phyloP scores from a whole-genome alignment of 2,888 invertebrate genomes.

The Acleris literana region DNA sequence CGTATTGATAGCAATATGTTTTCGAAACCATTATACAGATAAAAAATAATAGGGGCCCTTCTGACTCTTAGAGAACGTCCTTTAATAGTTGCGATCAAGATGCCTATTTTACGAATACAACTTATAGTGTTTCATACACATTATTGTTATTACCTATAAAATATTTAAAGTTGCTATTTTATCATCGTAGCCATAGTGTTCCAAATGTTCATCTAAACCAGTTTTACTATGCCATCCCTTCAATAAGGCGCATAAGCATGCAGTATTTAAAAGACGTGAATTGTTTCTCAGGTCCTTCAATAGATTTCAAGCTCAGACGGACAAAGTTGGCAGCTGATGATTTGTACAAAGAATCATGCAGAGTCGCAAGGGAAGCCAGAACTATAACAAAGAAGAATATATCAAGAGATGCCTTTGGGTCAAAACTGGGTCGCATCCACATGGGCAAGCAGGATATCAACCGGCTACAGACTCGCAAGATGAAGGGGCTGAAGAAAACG shows the following conservation, averaged over 20 bases:
- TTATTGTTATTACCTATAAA: too few relatives aligned
- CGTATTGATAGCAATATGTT: too few relatives aligned
- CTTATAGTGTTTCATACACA: too few relatives aligned
- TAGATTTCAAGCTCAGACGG: slow-evolving; percentile 93
- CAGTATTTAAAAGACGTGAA: not conserved
- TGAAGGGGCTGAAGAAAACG: slow-evolving; percentile 93
- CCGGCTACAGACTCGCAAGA: slow-evolving; percentile 94
- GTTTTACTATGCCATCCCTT: not conserved
- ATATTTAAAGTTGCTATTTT: too few relatives aligned
- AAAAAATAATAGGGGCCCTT: too few relatives aligned
- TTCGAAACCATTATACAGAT: too few relatives aligned
- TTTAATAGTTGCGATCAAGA: too few relatives aligned
- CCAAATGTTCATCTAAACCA: too few relatives aligned
- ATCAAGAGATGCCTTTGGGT: slow-evolving; percentile 93
- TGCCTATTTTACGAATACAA: too few relatives aligned
- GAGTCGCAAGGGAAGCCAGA: slow-evolving; percentile 90
- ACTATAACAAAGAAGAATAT: slow-evolving; percentile 95
- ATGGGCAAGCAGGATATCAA: slow-evolving; percentile 94
- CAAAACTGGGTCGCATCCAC: slow-evolving; percentile 95
- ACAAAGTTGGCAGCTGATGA: slow-evolving; percentile 95
- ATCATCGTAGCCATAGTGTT: too few relatives aligned
- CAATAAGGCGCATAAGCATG: not conserved
- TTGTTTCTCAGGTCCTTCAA: slow-evolving; percentile 89
- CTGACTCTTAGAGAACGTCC: too few relatives aligned
- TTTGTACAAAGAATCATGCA: slow-evolving; percentile 92